Base-by-base conservation (phyloP, 2,797 vertebrate genomes). In the Anguilla obscura region DNA sequence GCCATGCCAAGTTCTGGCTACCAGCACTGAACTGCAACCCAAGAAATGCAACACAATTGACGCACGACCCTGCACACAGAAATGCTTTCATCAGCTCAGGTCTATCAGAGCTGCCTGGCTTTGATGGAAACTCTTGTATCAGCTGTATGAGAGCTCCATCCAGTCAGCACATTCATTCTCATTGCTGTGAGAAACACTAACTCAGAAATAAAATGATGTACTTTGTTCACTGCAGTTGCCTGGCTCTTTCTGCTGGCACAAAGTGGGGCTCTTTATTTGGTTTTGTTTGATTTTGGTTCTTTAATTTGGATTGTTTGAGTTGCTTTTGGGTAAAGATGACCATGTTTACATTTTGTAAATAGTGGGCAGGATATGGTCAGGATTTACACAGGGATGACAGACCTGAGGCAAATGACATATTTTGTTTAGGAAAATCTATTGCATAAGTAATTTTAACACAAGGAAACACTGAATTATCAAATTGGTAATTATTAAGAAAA, bases 291-390 rank as follows among this genome's bases (percentile, higher is more conserved):
- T 84, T n/a, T 84, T 45, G 84, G 30, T 9, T 24, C 45, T n/a
- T 48, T 4, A 63, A 8, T 52, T 52, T 52, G 50, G 7, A 83
- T 84, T 84, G 48, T 85, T 88, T 66, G 50, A 33, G 33, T 88
- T 60, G 27, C 52, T 6, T 9, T 87, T 52, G 36, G 50, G 30
- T 76, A 69, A 27, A 56, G 69, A 18, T 9, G 45, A 74, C 54
- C 27, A 54, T 50, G 48, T 48, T 82, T 45, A 69, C 82, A 54
- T 21, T 30, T 33, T 69, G 86, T 74, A 88, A 56, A 74, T 45
- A 85, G 48, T 10, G 27, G 50, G 52, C 33, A 66, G 66, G 50
- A 79, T 48, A 27, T 76, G 8, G 69, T 58, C 40, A 76, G 66
- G 21, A 79, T 88, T 69, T 60, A 36, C 54, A 54, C 6, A 21